Evolutionary conservation across 2,113 vertebrate species (phyloP), one percentile per base, ranked within the genome.

Genomic region (Crotophaga sulcirostris): DNA sequence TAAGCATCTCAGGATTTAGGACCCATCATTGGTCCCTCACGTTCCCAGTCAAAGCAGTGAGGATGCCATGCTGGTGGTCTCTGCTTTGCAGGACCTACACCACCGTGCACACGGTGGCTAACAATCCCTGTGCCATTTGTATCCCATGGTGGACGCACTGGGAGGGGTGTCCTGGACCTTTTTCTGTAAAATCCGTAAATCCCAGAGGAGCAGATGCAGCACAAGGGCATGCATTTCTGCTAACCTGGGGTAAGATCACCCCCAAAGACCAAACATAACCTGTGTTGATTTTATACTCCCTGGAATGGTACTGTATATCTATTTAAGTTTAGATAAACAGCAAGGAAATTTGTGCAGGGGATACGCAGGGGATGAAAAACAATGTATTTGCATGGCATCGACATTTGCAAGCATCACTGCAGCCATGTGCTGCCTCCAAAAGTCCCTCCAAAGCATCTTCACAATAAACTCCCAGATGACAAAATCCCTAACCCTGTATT

Each of bases 21-120:
- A 45, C 51, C 64, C 13, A 1, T 19, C 7, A 42, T 0, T 18
- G 49, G 66, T 93, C 70, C 87, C 70, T 82, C n/a, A 7, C 23
- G 16, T 14, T 15, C 59, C 5, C 15, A 2, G 14, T 1, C 3
- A 13, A 9, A 44, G 74, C 67, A 58, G 40, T 0, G 8, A 75
- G 78, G 77, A 74, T 42, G 74, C 67, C 0, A 7, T 8, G 31
- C 49, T 56, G 87, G 73, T 1, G 2, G 26, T 18, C 66, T 56
- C 63, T 47, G 59, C 51, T 73, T 13, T 25, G 49, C 45, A 91
- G 51, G 69, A 49, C 31, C 11, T 20, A 7, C 31, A 14, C 16
- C 62, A 10, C 33, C 3, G 2, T 4, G 23, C 44, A 20, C 0
- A 0, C 2, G 6, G 3, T 2, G 40, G 76, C 2, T 8, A 45